Evolutionary conservation across 1,140 invertebrate species (phyloP).

Genomic region (Cylas formicarius): DNA sequence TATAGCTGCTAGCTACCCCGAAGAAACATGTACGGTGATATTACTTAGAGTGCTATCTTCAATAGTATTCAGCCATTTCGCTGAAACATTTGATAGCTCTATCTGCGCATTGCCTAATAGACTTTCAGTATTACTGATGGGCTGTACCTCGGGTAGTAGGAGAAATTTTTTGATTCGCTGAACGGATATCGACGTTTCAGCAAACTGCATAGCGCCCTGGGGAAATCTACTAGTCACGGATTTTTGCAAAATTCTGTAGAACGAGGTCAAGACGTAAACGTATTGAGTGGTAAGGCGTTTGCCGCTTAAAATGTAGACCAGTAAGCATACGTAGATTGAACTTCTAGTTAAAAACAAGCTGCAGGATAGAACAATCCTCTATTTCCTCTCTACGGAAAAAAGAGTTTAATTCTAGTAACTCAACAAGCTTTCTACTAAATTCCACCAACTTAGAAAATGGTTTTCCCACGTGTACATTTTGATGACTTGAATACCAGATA

Average conservation of each 20-base stretch:
- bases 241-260: slow-evolving; percentile 1
- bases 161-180: slow-evolving; percentile 57
- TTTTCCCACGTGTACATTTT: slow-evolving; percentile 89
- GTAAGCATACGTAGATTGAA: not conserved
- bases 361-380: slow-evolving; percentile 42
- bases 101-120: not conserved
- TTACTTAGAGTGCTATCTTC: slow-evolving; percentile 48
- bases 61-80: slow-evolving; percentile 50
- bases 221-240: slow-evolving; percentile 68
- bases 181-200: slow-evolving; percentile 60
- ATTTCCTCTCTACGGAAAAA: not conserved
- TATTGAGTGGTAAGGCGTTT: slow-evolving; percentile 4
- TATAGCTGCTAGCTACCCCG: slow-evolving; percentile 56
- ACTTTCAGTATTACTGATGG: not conserved
- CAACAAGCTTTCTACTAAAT: slow-evolving; percentile 33
- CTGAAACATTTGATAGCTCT: slow-evolving; percentile 46
- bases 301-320: slow-evolving; percentile 4
- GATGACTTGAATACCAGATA: slow-evolving; percentile 65
- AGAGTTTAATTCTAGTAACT: not conserved
- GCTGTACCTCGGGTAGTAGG: not conserved
- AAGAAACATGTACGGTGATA: slow-evolving; percentile 45
- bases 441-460: slow-evolving; percentile 41
- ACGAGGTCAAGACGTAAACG: slow-evolving; percentile 3
- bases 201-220: slow-evolving; percentile 49
- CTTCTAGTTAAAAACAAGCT: not conserved